phyloP scores from a whole-genome alignment of 2,888 invertebrate species.

The Sclerodermus sp. region DNA sequence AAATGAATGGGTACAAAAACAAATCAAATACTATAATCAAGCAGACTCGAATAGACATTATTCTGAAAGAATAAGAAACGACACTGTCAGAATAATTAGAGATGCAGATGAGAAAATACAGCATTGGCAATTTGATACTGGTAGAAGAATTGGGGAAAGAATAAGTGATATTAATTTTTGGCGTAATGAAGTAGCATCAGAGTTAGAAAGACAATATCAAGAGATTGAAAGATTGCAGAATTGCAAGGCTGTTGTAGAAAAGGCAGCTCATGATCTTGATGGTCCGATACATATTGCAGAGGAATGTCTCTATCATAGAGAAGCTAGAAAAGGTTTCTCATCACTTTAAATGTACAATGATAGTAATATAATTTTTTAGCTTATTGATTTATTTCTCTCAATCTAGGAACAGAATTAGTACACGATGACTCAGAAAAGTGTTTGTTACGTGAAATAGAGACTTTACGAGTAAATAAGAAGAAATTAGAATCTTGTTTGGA shows the following conservation, averaged over 20 bases:
- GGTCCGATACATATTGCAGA: conserved; percentile 90
- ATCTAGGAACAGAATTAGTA: conserved; percentile 81
- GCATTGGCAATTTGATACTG: conserved; percentile 81
- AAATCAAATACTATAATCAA: conserved; percentile 83
- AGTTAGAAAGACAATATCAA: conserved; percentile 81
- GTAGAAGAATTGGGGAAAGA: conserved; percentile 85
- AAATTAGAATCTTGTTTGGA: conserved; percentile 75
- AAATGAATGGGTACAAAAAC: conserved; percentile 80
- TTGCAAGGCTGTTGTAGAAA: conserved; percentile 71
- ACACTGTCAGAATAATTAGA: conserved; percentile 66
- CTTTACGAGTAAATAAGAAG: conserved; percentile 77
- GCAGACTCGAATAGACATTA: conserved; percentile 85
- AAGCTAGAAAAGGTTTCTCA: conserved; percentile 84
- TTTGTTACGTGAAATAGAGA: conserved; percentile 81
- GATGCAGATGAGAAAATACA: conserved; percentile 80
- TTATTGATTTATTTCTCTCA: conserved; percentile 6
- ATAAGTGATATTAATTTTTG: conserved; percentile 92
- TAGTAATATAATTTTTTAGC: conserved; percentile 6
- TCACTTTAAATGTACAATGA: too few species aligned
- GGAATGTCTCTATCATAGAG: conserved; percentile 90
- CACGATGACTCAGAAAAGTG: conserved; percentile 89
- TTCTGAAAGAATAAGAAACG: conserved; percentile 78
- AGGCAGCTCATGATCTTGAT: conserved; percentile 77
- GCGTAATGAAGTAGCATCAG: conserved; percentile 82
- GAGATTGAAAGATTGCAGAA: conserved; percentile 76